These are phyloP conservation scores for Pipra filicauda DNA, from an alignment of 2,113 vertebrate species.

Conservation along the genomic window DNA sequence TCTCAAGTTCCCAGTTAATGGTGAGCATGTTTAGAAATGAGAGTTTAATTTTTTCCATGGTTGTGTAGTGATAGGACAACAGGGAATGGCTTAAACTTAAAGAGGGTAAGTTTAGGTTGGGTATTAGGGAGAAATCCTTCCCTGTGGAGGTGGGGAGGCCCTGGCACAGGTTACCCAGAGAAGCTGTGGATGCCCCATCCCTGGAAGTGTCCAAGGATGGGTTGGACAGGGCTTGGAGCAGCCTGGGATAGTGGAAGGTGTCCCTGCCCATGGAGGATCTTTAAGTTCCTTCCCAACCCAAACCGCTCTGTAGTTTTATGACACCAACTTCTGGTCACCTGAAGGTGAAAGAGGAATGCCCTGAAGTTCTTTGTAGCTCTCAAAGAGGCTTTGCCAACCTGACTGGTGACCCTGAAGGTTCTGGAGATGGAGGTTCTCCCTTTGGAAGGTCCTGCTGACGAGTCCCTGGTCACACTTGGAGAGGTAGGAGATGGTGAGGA, in stretches of 20 bases:
- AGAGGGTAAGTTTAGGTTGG: background rate
- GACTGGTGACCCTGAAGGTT: background rate
- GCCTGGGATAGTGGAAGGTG: accelerated
- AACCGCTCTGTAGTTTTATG: background rate
- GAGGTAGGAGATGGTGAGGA: background rate
- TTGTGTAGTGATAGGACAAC: background rate
- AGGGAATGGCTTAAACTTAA: background rate
- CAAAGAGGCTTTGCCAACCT: background rate
- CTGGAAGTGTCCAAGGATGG: background rate
- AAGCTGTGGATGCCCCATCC: background rate
- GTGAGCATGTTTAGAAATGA: background rate
- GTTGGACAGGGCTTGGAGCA: background rate
- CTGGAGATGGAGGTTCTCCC: background rate
- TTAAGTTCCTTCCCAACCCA: background rate
- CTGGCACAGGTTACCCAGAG: background rate
- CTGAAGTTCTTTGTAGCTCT: background rate
- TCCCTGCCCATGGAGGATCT: background rate
- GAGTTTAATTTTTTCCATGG: background rate
- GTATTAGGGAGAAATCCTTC: background rate
- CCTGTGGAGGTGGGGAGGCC: background rate
- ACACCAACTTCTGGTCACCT: background rate
- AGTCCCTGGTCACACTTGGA: background rate
- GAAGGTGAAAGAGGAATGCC: background rate
- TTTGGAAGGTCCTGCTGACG: background rate
- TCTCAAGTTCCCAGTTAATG: background rate